phyloP scores from a whole-genome alignment of 2,888 invertebrate species.

The Diadegma fenestrale region DNA sequence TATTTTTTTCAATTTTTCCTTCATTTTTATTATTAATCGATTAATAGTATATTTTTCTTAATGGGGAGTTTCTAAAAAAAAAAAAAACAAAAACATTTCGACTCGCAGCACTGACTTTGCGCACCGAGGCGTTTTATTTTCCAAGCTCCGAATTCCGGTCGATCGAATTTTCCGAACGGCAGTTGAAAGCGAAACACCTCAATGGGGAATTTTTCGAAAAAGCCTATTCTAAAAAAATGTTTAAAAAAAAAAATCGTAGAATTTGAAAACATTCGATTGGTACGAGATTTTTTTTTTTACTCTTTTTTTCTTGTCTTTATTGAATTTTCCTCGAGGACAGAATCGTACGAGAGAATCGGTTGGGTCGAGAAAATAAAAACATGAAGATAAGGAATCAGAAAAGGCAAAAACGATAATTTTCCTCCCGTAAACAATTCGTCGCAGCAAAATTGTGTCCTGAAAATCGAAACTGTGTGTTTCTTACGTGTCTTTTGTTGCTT shows the following conservation, averaged over 20 bases:
- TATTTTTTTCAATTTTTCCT: not conserved
- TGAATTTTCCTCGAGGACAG: conserved; percentile 19
- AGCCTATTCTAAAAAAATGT: not conserved
- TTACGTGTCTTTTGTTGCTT: not conserved
- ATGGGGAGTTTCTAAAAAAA: conserved; percentile 53
- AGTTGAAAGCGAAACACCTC: not conserved
- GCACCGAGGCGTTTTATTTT: conserved; percentile 7
- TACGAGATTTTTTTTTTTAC: not conserved
- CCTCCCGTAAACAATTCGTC: conserved; percentile 48
- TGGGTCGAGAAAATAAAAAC: conserved; percentile 56
- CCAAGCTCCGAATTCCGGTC: conserved; percentile 17
- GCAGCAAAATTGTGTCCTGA: conserved; percentile 46
- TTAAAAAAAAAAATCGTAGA: conserved; percentile 3
- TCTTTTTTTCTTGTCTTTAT: conserved; percentile 7
- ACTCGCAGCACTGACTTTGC: conserved; percentile 33
- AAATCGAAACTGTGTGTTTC: conserved; percentile 50
- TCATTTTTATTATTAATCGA: conserved; percentile 33
- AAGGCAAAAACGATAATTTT: conserved; percentile 41
- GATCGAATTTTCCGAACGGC: not conserved
- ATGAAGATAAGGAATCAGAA: conserved; percentile 47
- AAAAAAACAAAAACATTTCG: conserved; percentile 32
- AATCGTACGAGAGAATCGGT: conserved; percentile 20
- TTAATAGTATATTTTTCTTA: conserved; percentile 62
- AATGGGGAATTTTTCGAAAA: not conserved
- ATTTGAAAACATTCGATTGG: not conserved